phyloP scores from a whole-genome alignment of 1,140 invertebrate genomes.

The Hycleus cichorii region DNA sequence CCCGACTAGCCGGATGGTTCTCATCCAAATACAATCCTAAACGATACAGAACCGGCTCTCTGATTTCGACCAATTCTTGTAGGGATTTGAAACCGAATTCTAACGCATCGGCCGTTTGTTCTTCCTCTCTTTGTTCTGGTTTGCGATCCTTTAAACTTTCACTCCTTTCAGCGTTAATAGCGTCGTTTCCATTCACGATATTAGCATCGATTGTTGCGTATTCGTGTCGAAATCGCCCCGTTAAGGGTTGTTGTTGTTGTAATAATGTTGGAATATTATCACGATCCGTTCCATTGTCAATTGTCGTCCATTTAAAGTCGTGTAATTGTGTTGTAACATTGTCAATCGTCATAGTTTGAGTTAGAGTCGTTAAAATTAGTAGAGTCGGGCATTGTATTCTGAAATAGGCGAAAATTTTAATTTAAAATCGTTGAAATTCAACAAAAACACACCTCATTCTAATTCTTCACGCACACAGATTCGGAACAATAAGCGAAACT shows the following conservation, averaged over 20 bases:
- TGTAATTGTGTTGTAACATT: too few relatives aligned
- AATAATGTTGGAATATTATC: too few relatives aligned
- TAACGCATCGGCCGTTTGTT: slow-evolving; percentile 48
- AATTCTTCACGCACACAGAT: too few relatives aligned
- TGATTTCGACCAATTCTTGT: slow-evolving; percentile 54
- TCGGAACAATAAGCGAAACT: too few relatives aligned
- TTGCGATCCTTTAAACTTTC: background rate
- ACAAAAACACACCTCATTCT: too few relatives aligned
- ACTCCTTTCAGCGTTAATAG: slow-evolving; percentile 1
- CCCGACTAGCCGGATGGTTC: slow-evolving; percentile 62
- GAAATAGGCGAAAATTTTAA: too few relatives aligned
- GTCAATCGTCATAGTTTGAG: too few relatives aligned
- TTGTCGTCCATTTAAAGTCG: too few relatives aligned
- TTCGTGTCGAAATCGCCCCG: slow-evolving; percentile 1
- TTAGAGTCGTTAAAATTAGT: too few relatives aligned
- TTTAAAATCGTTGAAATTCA: too few relatives aligned
- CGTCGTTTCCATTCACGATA: slow-evolving; percentile 4
- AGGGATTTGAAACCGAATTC: slow-evolving; percentile 59
- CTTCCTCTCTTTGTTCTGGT: slow-evolving; percentile 2
- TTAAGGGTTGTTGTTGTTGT: background rate
- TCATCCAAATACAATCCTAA: slow-evolving; percentile 57
- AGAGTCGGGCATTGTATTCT: too few relatives aligned
- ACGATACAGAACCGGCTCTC: slow-evolving; percentile 61
- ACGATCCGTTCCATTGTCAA: too few relatives aligned
- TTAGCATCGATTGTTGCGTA: background rate